Conservation (phyloP, 2,797 vertebrate genomes). For the Pangasius macronema region DNA sequence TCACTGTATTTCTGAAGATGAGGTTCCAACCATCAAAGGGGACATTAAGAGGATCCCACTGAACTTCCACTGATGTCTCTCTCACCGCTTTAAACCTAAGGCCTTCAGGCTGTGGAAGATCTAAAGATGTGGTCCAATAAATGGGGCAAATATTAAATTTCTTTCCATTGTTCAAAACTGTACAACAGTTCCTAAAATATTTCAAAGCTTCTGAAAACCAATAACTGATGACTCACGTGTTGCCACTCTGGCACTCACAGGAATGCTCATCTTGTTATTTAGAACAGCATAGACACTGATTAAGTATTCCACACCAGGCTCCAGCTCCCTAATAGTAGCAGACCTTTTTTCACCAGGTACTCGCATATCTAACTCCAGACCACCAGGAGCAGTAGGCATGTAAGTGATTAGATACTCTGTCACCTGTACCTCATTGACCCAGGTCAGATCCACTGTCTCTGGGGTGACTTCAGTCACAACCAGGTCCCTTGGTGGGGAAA, state of each 20-base stretch:
- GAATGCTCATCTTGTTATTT: constrained; percentile 91
- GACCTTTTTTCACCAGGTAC: constrained; percentile 87
- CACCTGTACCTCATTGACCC: constrained; percentile 92
- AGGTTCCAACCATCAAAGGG: constrained; percentile 95
- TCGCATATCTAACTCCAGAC: constrained; percentile 87
- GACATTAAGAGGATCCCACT: constrained; percentile 94
- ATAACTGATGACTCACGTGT: constrained; percentile 79
- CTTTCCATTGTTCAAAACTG: background rate
- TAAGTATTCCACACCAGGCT: constrained; percentile 94
- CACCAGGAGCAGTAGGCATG: constrained; percentile 83
- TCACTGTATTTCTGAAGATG: constrained; percentile 92
- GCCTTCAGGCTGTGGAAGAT: constrained; percentile 93
- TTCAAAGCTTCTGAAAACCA: background rate
- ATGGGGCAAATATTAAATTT: constrained; percentile 17
- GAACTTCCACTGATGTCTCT: constrained; percentile 93
- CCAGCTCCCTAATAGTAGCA: constrained; percentile 86
- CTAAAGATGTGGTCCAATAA: constrained; percentile 65
- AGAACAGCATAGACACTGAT: constrained; percentile 95
- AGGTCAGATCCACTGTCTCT: constrained; percentile 89
- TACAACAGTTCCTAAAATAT: background rate
- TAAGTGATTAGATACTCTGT: constrained; percentile 89
- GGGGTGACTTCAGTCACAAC: constrained; percentile 85
- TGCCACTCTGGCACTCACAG: constrained; percentile 91
- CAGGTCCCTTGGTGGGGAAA: constrained; percentile 90
- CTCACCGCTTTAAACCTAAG: constrained; percentile 93